Conservation (phyloP, 1,140 invertebrate species). For the Aphelenchoides avenae region DNA sequence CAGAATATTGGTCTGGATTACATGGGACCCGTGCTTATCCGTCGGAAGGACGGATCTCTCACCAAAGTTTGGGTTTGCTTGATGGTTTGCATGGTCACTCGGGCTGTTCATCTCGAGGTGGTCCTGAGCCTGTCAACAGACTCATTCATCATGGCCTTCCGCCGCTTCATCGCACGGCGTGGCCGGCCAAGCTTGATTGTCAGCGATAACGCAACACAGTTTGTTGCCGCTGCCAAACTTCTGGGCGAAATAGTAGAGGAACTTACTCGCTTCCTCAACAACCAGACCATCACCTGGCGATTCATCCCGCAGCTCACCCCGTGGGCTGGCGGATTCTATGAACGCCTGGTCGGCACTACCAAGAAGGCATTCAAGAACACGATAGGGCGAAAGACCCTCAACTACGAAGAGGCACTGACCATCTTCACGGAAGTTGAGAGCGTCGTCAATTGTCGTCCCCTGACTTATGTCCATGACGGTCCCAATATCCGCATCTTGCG, state of each 20-base stretch:
- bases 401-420: conserved; percentile 14
- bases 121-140: neutral
- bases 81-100: conserved; percentile 11
- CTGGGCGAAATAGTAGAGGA: no score
- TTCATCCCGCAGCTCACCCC: conserved; percentile 19
- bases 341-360: conserved; percentile 15
- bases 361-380: conserved; percentile 18
- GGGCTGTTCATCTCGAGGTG: conserved; percentile 19
- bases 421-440: conserved; percentile 13
- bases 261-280: no score
- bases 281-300: conserved; percentile 4
- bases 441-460: no score
- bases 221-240: neutral
- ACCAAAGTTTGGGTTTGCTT: conserved; percentile 14
- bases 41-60: neutral
- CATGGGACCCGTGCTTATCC: conserved; percentile 2
- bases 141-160: conserved; percentile 16
- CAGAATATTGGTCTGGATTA: conserved; percentile 16
- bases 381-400: neutral
- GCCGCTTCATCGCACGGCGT: conserved; percentile 5
- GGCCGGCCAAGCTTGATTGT: conserved; percentile 14
- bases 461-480: no score
- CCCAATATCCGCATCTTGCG: no score
- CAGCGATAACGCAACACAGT: conserved; percentile 20
- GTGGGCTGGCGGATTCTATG: conserved; percentile 24